Evolutionary conservation across 2,888 invertebrate genomes (phyloP).

Genomic region (Carterocephalus palaemon): DNA sequence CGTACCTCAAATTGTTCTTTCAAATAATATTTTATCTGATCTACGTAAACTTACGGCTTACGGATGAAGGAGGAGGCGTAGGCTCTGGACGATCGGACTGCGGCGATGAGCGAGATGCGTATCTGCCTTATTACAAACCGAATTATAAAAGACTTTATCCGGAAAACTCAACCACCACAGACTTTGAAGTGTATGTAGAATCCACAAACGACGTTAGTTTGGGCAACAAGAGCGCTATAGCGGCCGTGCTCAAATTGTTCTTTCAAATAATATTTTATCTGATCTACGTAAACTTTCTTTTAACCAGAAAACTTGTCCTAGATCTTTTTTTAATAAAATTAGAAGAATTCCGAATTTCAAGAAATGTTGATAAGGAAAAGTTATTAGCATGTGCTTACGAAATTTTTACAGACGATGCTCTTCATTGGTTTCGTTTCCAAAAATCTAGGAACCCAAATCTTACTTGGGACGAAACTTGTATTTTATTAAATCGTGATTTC

Average conservation of each 20-base stretch:
- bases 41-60: background rate
- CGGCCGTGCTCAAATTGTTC: too few species aligned
- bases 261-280: background rate
- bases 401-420: too few species aligned
- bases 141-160: too few species aligned
- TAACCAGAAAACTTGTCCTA: background rate
- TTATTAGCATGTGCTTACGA: background rate
- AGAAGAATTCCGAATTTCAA: background rate
- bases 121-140: too few species aligned
- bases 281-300: background rate
- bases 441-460: background rate
- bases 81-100: too few species aligned
- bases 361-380: background rate
- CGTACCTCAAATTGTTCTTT: background rate
- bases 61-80: too few species aligned
- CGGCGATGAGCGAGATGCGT: too few species aligned
- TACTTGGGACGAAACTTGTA: background rate
- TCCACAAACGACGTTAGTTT: too few species aligned
- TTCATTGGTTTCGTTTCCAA: background rate
- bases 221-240: too few species aligned
- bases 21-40: background rate
- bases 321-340: background rate
- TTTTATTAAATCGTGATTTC: background rate
- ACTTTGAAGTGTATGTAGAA: too few species aligned
- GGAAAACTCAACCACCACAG: too few species aligned